A percentile compares a stretch with the other conserved stretches of the same genome.
Evolutionary conservation across 2,797 vertebrate species (phyloP).

Genomic region (Antennarius maculatus): DNA sequence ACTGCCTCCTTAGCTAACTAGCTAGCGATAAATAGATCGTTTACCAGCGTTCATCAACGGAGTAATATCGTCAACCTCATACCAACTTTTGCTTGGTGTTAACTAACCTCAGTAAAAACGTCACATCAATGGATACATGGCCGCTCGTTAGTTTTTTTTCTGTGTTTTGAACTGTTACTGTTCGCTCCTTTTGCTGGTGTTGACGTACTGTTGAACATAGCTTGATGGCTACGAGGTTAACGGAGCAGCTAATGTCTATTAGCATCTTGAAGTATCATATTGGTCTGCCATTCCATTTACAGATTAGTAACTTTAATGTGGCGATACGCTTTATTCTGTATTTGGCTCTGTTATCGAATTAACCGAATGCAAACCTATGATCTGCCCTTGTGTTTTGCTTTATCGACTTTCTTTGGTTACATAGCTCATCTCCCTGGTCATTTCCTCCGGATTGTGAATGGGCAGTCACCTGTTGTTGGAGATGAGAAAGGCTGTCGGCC

Average conservation of each 20-base stretch:
- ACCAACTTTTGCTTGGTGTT: conserved; percentile 1
- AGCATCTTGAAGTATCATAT: not conserved
- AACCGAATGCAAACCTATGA: not conserved
- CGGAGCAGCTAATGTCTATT: conserved; percentile 7
- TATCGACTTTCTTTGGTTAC: conserved; percentile 32
- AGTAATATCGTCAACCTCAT: not conserved
- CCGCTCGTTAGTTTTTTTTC: not conserved
- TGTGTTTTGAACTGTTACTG: not conserved
- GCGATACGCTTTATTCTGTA: not conserved
- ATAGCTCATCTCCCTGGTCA: conserved; percentile 7
- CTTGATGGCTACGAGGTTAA: conserved; percentile 36
- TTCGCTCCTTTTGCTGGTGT: conserved; percentile 10
- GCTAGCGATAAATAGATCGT: conserved; percentile 36
- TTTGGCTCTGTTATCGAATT: not conserved
- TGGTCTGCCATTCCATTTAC: accelerated
- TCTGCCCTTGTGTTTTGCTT: conserved; percentile 2
- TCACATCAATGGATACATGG: accelerated
- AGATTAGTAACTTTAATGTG: not conserved
- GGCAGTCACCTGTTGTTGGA: conserved; percentile 67
- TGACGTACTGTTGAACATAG: conserved; percentile 52
- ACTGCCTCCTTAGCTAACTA: conserved; percentile 51
- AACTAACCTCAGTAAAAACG: not conserved
- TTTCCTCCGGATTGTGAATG: conserved; percentile 25
- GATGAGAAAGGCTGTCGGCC: conserved; percentile 55
- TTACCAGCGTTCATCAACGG: conserved; percentile 8